Base-by-base conservation (phyloP, 1,140 invertebrate species). In the Panonychus citri region DNA sequence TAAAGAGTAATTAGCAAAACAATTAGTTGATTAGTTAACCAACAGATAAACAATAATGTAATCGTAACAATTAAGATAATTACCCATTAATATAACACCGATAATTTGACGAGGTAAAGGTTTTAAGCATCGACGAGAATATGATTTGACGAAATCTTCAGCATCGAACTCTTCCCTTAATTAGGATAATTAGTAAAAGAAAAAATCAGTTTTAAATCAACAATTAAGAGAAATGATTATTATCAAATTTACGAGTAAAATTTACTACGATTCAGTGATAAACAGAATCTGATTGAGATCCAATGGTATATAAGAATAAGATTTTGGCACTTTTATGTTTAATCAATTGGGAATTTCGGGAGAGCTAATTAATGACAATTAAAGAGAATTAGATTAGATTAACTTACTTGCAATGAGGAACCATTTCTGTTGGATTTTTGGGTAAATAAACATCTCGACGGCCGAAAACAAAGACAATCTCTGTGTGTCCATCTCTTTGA, bases 101-200 rank as follows among this genome's bases (percentile, higher is more conserved):
- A 54, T 30, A 19, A 59, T n/a, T 39, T 59, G 57, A 7, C 57
- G 26, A 12, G 53, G 52, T 27, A 59, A 51, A 12, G 54, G 53
- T 25, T 25, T 19, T n/a, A 59, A 34, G 42, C 57, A 59, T 40
- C 27, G n/a, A 17, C 57, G 42, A 8, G 57, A 40, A 40, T 59
- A 56, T 15, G 48, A 59, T 40, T 56, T 55, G 13, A 59, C 53
- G 52, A 24, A 59, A 28, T 55, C 54, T 55, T 59, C 57, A 27
- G 57, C 57, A 19, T 59, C 57, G 30, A 59, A 55, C 37, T 59
- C 57, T 42, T 59, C 57, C 28, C 53, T 58, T n/a, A n/a, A n/a
- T n/a, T n/a, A n/a, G n/a, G 27, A 12, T 34, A 34, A 46, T n/a
- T 13, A 19, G 15, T 10, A 46, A 46, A 19, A 46, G 43, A 19